Conservation (phyloP, 2,113 vertebrate species). For the Albula goreensis region DNA sequence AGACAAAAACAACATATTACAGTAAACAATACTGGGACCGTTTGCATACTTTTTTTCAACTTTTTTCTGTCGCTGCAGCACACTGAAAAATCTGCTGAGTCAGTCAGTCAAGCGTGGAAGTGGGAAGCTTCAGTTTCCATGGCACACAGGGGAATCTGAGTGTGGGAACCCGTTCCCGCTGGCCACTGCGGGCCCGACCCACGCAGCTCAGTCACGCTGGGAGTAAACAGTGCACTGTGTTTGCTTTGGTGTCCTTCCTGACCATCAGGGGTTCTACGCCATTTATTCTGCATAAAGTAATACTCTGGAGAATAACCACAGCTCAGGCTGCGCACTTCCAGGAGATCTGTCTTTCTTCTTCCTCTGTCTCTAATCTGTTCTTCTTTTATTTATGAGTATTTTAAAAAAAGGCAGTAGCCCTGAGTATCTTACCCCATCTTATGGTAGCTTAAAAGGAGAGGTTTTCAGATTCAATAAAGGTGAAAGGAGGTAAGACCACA, state of each 20-base stretch:
- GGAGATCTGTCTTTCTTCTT: constrained; percentile 22
- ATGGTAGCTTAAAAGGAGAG: no score
- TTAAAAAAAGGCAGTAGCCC: no score
- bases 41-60: neutral
- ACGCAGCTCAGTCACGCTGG: constrained; percentile 21
- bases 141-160: constrained; percentile 33
- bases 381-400: neutral
- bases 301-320: constrained; percentile 37
- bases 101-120: neutral
- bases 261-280: constrained; percentile 29
- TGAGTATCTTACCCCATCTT: neutral
- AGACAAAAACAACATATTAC: neutral
- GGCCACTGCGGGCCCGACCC: constrained; percentile 33
- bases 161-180: constrained; percentile 51
- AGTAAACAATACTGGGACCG: neutral
- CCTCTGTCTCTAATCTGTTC: neutral
- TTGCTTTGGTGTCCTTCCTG: constrained; percentile 56
- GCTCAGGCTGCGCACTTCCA: constrained; percentile 44
- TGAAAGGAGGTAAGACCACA: neutral
- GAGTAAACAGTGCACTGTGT: constrained; percentile 31
- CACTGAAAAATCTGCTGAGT: neutral
- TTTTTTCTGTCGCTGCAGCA: neutral
- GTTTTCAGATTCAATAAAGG: neutral
- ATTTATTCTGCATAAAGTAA: constrained; percentile 22
- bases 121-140: neutral